phyloP scores from a whole-genome alignment of 2,797 vertebrate species.

The Bovichtus diacanthus region DNA sequence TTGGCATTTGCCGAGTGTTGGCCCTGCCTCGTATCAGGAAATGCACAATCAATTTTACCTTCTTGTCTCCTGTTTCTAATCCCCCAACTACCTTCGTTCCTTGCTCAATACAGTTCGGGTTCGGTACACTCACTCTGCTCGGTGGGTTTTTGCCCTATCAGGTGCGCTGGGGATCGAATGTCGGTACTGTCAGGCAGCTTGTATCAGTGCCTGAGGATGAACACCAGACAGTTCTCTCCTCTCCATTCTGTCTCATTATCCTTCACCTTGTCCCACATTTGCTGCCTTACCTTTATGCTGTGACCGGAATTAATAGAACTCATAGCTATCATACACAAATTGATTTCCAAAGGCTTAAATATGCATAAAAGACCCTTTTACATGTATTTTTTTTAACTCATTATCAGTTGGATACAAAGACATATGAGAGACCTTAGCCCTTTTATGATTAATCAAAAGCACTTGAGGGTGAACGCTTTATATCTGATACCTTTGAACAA shows the following conservation, averaged over 20 bases:
- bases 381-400: conserved; percentile 54
- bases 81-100: conserved; percentile 36
- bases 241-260: conserved; percentile 35
- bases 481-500: conserved; percentile 72
- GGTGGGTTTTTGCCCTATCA: conserved; percentile 72
- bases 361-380: conserved; percentile 58
- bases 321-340: conserved; percentile 55
- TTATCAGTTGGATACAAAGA: conserved; percentile 70
- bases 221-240: conserved; percentile 51
- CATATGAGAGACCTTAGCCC: conserved; percentile 54
- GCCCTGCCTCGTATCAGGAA: conserved; percentile 56
- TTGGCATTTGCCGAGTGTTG: conserved; percentile 69
- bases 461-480: conserved; percentile 61
- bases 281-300: conserved; percentile 33
- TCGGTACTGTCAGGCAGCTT: conserved; percentile 67
- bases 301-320: conserved; percentile 39
- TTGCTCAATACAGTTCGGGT: conserved; percentile 57
- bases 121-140: conserved; percentile 46
- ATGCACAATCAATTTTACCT: conserved; percentile 76
- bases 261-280: conserved; percentile 29
- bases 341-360: conserved; percentile 58
- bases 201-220: conserved; percentile 56
- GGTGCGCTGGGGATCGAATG: conserved; percentile 72
- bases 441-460: conserved; percentile 68
- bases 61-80: conserved; percentile 68